Conservation (phyloP, 2,888 invertebrate species). For the Limnephilus marmoratus region DNA sequence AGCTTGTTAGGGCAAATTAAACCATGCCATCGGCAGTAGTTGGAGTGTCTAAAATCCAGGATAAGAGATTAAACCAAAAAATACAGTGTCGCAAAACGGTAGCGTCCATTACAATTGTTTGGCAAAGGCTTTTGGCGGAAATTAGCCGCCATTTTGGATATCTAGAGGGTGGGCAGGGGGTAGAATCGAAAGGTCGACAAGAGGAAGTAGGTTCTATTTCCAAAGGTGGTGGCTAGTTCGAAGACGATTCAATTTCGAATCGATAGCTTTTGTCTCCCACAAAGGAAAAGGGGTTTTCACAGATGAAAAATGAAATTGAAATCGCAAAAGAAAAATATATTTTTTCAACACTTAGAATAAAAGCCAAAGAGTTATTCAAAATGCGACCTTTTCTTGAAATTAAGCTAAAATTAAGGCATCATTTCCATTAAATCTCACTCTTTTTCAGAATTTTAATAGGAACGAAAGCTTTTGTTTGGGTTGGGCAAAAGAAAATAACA, state of each 20-base stretch:
- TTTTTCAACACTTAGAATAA: neutral
- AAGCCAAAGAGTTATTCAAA: neutral
- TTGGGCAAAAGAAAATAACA: neutral
- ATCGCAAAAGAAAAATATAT: neutral
- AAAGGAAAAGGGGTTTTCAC: constrained; percentile 24
- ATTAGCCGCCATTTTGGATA: constrained; percentile 41
- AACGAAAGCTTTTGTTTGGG: neutral
- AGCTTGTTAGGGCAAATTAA: neutral
- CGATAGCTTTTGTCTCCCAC: constrained; percentile 39
- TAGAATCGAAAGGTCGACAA: constrained; percentile 27
- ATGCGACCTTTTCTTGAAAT: neutral
- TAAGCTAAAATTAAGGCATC: neutral
- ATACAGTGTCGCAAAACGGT: constrained; percentile 40
- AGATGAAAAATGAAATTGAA: constrained; percentile 32
- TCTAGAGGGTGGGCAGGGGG: neutral
- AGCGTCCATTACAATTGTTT: constrained; percentile 47
- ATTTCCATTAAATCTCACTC: neutral
- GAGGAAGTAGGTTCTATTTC: constrained; percentile 30
- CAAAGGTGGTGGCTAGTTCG: constrained; percentile 45
- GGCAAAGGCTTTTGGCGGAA: constrained; percentile 45
- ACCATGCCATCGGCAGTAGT: neutral
- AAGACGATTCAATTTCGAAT: constrained; percentile 49
- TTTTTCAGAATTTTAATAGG: neutral
- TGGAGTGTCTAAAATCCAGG: constrained; percentile 6
- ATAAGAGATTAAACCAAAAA: constrained; percentile 42